Evolutionary conservation across 2,113 vertebrate species (phyloP), one percentile per base, ranked within the genome.

Genomic region (Microtus pennsylvanicus): DNA sequence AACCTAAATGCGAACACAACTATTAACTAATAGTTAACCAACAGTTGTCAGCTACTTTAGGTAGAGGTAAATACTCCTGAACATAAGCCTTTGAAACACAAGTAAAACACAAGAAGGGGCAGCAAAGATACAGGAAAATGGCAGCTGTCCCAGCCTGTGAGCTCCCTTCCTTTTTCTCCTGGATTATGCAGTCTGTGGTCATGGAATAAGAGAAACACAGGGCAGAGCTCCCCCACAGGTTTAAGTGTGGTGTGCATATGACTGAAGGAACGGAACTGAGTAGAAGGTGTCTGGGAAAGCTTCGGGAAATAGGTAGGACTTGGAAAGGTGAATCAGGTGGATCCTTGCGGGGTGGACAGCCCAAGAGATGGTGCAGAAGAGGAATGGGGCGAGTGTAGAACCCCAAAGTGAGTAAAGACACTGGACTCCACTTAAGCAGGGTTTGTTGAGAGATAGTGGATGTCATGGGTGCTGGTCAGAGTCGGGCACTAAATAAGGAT

Each of bases 121-220:
- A 92, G 87, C 38, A 94, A 91, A 80, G 63, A 28, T 26, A 17
- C 35, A 2, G 74, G 42, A 35, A 38, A 14, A 67, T 33, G 11
- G 28, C 2, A 63, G 22, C 35, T 9, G 19, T n/a, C 26, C 42
- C 22, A 0, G 58, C 13, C 12, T 2, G 52, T n/a, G 13, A 35
- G 22, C 8, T 0, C 3, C 3, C 26, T 9, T 14, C 10, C 10
- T 28, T 26, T 9, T 45, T 63, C 7, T 38, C 9, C 17, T 0
- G 69, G 3, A 45, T 52, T 0, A 65, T 10, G 21, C 14, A 12
- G 26, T 55, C 1, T 45, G 17, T 9, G 35, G 22, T 17, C 11
- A 69, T 28, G 2, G 30, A 9, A 17, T 16, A 21, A 90, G 42
- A 24, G 22, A 50, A 50, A 38, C 19, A 11, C n/a, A 28, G 24